Percentiles rank a stretch among this genome's conserved stretches.
Conservation (phyloP, 2,113 vertebrate species). For the Ivindomyrus marchei region DNA sequence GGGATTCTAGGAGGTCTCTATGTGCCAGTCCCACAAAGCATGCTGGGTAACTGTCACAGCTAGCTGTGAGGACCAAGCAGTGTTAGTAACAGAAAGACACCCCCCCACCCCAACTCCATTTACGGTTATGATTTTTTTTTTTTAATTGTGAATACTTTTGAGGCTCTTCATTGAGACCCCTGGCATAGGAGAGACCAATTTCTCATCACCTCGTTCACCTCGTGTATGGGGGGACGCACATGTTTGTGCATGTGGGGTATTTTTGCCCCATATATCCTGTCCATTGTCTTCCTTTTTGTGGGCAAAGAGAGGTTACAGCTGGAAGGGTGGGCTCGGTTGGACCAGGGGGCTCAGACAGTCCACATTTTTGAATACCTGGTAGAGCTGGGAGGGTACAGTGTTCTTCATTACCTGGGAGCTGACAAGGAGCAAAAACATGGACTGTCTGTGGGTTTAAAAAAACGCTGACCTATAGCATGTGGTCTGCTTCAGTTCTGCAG, state of each 20-base stretch:
- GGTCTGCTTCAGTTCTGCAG: neutral
- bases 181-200: neutral
- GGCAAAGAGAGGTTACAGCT: neutral
- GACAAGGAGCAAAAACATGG: neutral
- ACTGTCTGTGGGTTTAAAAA: neutral
- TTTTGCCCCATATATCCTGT: neutral
- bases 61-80: neutral
- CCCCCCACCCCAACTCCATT: neutral
- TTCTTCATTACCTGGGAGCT: neutral
- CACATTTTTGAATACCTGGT: neutral
- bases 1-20: constrained; percentile 52
- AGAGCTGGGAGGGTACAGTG: too few relatives aligned
- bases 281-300: neutral
- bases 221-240: constrained; percentile 19
- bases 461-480: neutral
- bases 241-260: constrained; percentile 22
- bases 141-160: neutral
- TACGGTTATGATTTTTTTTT: neutral
- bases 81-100: neutral
- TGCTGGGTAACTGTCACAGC: constrained; percentile 15
- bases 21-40: constrained; percentile 19
- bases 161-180: neutral
- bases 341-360: neutral
- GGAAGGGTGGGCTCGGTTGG: neutral
- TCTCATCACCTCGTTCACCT: neutral